Evolutionary conservation across 1,140 invertebrate species (phyloP), one percentile per base, ranked within the genome.

Genomic region (Drosophila santomea): DNA sequence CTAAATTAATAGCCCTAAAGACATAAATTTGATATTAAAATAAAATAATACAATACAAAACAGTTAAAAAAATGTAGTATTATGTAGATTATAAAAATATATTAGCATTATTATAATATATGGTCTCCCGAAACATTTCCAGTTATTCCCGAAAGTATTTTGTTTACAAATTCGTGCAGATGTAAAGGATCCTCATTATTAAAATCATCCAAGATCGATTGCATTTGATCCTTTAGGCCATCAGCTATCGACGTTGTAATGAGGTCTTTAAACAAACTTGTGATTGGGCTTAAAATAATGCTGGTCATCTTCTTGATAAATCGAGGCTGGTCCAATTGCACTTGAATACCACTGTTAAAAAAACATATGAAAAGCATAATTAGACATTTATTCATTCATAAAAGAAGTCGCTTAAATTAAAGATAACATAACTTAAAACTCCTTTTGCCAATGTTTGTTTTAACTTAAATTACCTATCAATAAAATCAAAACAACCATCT

Each of bases 161-260:
- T 72, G 17, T 74, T 91, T 2, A 86, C 85, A 62, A 91, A 91
- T 51, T 63, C 78, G 14, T 71, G 67, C 11, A 91, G 43, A 35
- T 91, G 77, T 59, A 91, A 66, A 0, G 89, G 90, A 75, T 91
- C 90, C 17, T 84, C 82, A 12, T 88, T 78, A 50, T 90, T 91
- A 25, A 91, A 91, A 39, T 91, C 90, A 67, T 90, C 77, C 78
- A 91, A 81, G 0, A 91, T 74, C 15, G 54, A 44, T 57, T 91
- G 90, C 89, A 91, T 91, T 78, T 91, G 85, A 20, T 73, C 78
- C 32, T 91, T 90, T 6, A 91, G 71, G 0, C 85, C 85, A 67
- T 91, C 90, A 25, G 90, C 83, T 56, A 91, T 91, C 4, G 85
- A 88, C 35, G 89, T 91, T 5, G 89, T 91, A 7, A 91, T 91